Evolutionary conservation across 2,888 invertebrate species (phyloP).

Genomic region (Branchellion lobata): DNA sequence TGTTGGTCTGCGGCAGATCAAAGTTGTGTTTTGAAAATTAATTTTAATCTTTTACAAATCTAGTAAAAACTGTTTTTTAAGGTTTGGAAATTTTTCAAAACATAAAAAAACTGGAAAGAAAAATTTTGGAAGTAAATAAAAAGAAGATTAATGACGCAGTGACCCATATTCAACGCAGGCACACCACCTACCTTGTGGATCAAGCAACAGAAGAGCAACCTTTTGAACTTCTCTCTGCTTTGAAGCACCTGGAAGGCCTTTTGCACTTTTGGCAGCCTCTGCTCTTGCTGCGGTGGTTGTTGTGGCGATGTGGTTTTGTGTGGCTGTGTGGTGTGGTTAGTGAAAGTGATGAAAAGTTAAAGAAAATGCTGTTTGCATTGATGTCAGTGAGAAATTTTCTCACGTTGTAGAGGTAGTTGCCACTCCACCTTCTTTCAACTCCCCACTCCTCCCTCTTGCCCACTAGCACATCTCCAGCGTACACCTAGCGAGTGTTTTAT

Average conservation of each 20-base stretch:
- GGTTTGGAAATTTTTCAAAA: not conserved
- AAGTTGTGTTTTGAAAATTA: too few species aligned
- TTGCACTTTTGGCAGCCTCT: not conserved
- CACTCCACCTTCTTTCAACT: conserved; percentile 76
- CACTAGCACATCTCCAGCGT: conserved; percentile 73
- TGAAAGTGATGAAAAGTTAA: too few species aligned
- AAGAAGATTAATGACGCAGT: too few species aligned
- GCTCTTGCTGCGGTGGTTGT: not conserved
- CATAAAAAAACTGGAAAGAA: too few species aligned
- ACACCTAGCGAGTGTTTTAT: conserved; percentile 51
- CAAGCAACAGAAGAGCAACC: not conserved
- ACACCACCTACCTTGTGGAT: conserved; percentile 13
- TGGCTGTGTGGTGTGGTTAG: not conserved
- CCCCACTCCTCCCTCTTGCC: conserved; percentile 71
- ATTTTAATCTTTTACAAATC: too few species aligned
- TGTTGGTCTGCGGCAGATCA: conserved; percentile 61
- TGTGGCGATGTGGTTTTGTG: conserved; percentile 1
- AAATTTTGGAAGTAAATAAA: too few species aligned
- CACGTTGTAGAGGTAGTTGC: conserved; percentile 75
- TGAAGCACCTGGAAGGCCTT: not conserved
- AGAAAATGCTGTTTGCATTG: not conserved
- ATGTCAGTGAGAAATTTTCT: conserved; percentile 30
- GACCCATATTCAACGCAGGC: not conserved
- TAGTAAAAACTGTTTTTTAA: too few species aligned
- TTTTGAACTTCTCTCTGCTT: not conserved